Base-by-base conservation (phyloP, 1,140 invertebrate species). In the Anastrepha ludens region DNA sequence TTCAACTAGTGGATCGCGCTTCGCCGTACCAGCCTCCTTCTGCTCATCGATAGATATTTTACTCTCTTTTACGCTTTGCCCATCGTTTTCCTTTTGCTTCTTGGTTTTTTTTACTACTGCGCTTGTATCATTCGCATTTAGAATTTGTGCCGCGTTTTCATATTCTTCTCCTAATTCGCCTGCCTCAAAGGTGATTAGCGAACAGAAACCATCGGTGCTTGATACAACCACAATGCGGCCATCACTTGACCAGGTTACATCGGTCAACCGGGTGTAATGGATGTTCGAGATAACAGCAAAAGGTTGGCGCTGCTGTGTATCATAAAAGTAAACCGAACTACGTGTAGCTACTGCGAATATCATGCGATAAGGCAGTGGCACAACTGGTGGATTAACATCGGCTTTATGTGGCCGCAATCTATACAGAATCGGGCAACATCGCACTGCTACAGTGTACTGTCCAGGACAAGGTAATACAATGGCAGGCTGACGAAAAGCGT, bases 191-290 rank as follows among this genome's bases (percentile, higher is more conserved):
- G 96, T 96, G 67, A 99, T 95, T 88, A 99, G 94, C 0, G 98
- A 98, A 93, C 98, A 98, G 93, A 97, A 99, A 1, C 98, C 98
- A 94, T 99, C 98, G 0, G 98, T 98, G 55, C 98, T 99, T 20
- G 98, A 98, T 0, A 97, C 96, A 2, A 98, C 94, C 87, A 99
- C 93, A 55, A 97, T 94, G 67, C 94, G 94, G 0, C 98, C 98
- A 94, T 99, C 97, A 3, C 94, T 94, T 5, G 98, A 98, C 98
- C 98, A 99, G 0, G 97, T 94, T 20, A 99, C 89, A 94, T 99
- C 98, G 62, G 97, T 99, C 13, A 99, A 94, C 90, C 98, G 95
- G 1, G 98, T 98, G 90, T 98, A 99, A 93, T 99, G 98, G 90
- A 99, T 98, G 91, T 99, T 98, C 2, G 97, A 96, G 78, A 99